These are phyloP conservation scores for Sylvia atricapilla DNA, from an alignment of 2,113 vertebrate genomes.

Conservation along the genomic window DNA sequence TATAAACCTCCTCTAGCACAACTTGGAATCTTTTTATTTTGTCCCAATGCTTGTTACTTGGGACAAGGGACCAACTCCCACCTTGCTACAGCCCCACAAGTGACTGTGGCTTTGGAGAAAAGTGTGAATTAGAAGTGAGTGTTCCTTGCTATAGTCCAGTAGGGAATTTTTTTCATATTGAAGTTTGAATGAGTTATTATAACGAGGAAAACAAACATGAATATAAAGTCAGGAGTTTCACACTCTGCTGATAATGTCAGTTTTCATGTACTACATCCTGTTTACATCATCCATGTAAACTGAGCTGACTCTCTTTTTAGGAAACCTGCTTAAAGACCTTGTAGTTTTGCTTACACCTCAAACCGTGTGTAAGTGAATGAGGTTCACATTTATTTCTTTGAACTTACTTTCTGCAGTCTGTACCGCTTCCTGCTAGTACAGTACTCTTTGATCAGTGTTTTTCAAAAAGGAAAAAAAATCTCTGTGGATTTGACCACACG, in stretches of 20 bases:
- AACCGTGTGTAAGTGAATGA: background rate
- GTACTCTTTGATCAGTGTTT: background rate
- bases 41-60: background rate
- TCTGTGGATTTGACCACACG: background rate
- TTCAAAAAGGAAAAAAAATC: background rate
- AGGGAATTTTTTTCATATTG: background rate
- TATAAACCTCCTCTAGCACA: background rate
- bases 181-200: background rate
- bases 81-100: background rate
- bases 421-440: background rate
- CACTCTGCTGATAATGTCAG: background rate
- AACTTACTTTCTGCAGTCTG: background rate
- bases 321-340: background rate
- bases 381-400: background rate
- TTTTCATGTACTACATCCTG: background rate
- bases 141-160: background rate
- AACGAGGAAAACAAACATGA: background rate
- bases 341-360: background rate
- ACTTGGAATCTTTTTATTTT: background rate
- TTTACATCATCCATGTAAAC: background rate
- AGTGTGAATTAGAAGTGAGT: background rate
- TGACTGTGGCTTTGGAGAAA: background rate
- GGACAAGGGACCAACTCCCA: background rate
- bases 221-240: background rate
- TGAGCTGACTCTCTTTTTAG: background rate